Evolutionary conservation across 2,797 vertebrate genomes (phyloP).

Genomic region (Decapterus maruadsi): DNA sequence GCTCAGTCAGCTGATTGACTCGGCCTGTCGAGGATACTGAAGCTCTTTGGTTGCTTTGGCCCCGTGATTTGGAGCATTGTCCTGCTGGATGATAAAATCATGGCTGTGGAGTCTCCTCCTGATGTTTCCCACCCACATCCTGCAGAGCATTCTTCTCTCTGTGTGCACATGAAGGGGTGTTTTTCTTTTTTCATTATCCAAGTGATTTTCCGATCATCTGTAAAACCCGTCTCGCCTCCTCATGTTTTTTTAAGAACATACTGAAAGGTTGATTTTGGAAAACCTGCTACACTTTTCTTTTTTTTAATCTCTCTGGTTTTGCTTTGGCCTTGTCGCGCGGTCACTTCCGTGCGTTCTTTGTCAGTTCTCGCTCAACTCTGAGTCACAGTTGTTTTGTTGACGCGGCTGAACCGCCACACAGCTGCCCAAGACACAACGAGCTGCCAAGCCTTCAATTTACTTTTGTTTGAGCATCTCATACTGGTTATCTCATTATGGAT

Average conservation of each 20-base stretch:
- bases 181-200: background rate
- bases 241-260: no score
- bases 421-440: background rate
- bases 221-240: no score
- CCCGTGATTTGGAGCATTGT: background rate
- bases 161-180: background rate
- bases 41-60: background rate
- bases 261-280: no score
- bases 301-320: no score
- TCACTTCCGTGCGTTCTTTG: no score
- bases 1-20: no score
- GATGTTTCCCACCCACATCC: background rate
- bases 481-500: background rate
- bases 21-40: no score
- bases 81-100: background rate
- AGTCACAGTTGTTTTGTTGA: background rate
- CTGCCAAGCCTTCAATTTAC: background rate
- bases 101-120: no score
- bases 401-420: background rate
- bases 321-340: no score
- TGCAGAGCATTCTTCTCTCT: background rate
- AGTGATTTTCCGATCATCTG: no score
- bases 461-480: background rate
- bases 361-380: background rate
- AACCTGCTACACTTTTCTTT: no score